Evolutionary conservation across 2,888 invertebrate species (phyloP).

Genomic region (Protonemura montana): DNA sequence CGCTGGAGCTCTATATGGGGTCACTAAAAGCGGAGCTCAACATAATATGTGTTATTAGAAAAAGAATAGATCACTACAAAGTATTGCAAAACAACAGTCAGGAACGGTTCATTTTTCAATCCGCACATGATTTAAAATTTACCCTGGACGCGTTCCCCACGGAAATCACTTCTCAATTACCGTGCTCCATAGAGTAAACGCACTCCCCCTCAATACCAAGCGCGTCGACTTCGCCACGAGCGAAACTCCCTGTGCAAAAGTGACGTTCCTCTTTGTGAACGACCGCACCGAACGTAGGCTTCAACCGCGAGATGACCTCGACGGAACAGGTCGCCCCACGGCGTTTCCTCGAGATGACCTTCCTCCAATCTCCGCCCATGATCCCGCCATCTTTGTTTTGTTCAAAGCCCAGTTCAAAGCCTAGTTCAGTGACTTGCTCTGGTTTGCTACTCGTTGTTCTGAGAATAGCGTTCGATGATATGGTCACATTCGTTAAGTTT

Average conservation of each 20-base stretch:
- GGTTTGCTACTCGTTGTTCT: too few relatives aligned
- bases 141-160: too few relatives aligned
- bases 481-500: too few relatives aligned
- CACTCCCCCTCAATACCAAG: slow-evolving; percentile 70
- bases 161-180: slow-evolving; percentile 57
- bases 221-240: slow-evolving; percentile 67
- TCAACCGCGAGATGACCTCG: neutral
- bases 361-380: neutral
- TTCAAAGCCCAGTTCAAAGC: neutral
- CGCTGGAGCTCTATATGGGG: too few relatives aligned
- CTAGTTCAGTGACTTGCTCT: neutral
- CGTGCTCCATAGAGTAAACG: slow-evolving; percentile 67
- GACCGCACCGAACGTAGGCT: neutral
- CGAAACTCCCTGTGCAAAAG: slow-evolving; percentile 66
- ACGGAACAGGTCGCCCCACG: neutral
- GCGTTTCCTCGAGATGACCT: neutral
- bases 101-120: too few relatives aligned
- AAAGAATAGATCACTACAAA: too few relatives aligned
- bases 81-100: too few relatives aligned
- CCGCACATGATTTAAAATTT: too few relatives aligned
- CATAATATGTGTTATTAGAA: too few relatives aligned
- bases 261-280: slow-evolving; percentile 55
- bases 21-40: too few relatives aligned
- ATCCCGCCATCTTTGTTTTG: neutral
- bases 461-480: too few relatives aligned